phyloP scores from a whole-genome alignment of 2,797 vertebrate genomes.

The Pangasius larnaudii region DNA sequence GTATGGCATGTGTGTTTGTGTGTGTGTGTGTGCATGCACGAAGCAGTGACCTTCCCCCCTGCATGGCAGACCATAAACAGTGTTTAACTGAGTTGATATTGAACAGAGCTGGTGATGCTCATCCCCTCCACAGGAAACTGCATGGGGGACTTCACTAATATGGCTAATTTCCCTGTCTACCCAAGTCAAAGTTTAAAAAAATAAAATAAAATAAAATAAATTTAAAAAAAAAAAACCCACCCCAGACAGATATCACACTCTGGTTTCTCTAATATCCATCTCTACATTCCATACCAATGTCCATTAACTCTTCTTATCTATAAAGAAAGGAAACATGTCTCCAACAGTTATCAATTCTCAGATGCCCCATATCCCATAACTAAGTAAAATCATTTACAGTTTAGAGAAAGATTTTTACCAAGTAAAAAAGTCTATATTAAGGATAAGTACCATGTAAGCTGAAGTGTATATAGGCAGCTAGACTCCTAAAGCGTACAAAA shows the following conservation, averaged over 20 bases:
- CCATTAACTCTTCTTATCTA: background rate
- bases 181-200: slow-evolving; percentile 43
- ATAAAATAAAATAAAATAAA: too few species aligned
- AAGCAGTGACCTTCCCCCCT: slow-evolving; percentile 64
- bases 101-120: slow-evolving; percentile 64
- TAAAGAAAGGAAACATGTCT: background rate
- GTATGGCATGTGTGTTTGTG: slow-evolving; percentile 49
- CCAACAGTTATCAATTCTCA: background rate
- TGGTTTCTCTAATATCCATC: background rate
- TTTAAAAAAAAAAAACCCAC: background rate
- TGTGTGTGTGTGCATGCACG: slow-evolving; percentile 42
- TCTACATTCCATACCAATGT: background rate
- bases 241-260: background rate
- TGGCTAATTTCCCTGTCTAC: slow-evolving; percentile 22
- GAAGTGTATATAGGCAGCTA: background rate
- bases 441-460: background rate
- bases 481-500: background rate
- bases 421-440: background rate
- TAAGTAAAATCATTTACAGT: background rate
- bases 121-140: slow-evolving; percentile 48
- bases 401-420: background rate
- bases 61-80: slow-evolving; percentile 60
- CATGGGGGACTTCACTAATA: slow-evolving; percentile 2
- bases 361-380: background rate
- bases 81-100: slow-evolving; percentile 71